Base-by-base conservation (phyloP, 2,113 vertebrate genomes). In the Platichthys stellatus region DNA sequence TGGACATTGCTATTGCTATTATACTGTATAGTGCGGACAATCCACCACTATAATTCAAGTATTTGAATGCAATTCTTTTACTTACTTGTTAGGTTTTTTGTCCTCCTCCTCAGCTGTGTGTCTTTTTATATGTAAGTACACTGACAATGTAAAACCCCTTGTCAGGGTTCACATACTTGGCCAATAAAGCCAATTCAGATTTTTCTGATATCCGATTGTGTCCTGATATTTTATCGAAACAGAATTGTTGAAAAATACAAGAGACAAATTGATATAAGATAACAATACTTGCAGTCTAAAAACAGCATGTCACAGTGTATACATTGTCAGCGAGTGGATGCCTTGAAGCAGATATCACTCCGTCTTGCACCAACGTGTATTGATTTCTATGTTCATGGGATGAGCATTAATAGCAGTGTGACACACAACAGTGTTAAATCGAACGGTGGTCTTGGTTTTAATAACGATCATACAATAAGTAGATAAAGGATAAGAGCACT, bases 361-460 rank as follows among this genome's bases (percentile, higher is more conserved):
- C 31, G 1, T 31, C 31, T 31, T 31, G 31, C 31, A 56, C 69
- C 58, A 68, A 69, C 77, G 78, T 31, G 5, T 31, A 31, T 74
- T 81, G 81, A 84, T 88, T 86, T 77, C 2, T 45, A 14, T 63
- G 49, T 69, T 38, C 15, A 56, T 26, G 67, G 66, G 63, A 72
- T 24, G 11, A 72, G 21, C 62, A 65, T 81, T 72, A 66, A 74
- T 45, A 65, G 69, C 51, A 53, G 28, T 31, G 65, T 17, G 20
- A 79, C 11, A 67, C 68, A 63, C 64, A 63, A 18, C 35, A 47
- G 56, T 57, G 54, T 51, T 71, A 61, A 67, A 9, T 49, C 75
- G 20, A 61, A 26, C 12, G 68, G 53, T 40, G 26, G 17, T 0
- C 2, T 63, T 45, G 60, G 5, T 40, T 43, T 82, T 45, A 77